Percentiles rank a stretch among this genome's conserved stretches.
These are phyloP conservation scores for Masnerella sp. DNA, from an alignment of 2,888 invertebrate species.

Conservation along the genomic window DNA sequence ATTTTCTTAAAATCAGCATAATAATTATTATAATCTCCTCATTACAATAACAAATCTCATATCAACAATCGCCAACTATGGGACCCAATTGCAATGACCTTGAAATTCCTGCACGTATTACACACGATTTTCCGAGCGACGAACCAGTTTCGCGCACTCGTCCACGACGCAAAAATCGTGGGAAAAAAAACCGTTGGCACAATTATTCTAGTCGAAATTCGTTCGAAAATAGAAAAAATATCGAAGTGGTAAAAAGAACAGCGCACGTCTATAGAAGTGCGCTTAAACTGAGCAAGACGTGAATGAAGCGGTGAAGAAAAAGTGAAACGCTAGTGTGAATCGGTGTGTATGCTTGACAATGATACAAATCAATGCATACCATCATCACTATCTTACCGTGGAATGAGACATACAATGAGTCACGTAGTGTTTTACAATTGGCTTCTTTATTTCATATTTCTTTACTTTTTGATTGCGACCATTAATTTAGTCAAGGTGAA, in stretches of 20 bases:
- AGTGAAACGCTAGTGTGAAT: constrained; percentile 61
- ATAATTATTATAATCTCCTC: too few relatives aligned
- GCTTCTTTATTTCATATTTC: constrained; percentile 19
- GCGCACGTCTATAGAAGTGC: constrained; percentile 43
- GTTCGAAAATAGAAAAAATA: too few relatives aligned
- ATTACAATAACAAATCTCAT: too few relatives aligned
- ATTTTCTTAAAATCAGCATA: too few relatives aligned
- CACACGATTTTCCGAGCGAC: constrained; percentile 30
- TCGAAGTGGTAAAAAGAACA: constrained; percentile 25
- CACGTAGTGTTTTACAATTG: constrained; percentile 46
- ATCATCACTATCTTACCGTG: constrained; percentile 51
- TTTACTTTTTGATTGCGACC: constrained; percentile 8
- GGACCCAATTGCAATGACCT: constrained; percentile 11
- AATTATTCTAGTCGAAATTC: background rate
- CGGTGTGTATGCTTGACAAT: constrained; percentile 58
- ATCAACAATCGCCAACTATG: too few relatives aligned
- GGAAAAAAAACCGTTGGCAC: constrained; percentile 4
- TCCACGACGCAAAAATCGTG: background rate
- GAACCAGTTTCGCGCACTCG: background rate
- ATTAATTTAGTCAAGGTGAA: constrained; percentile 20
- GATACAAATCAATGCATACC: constrained; percentile 60
- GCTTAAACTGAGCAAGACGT: constrained; percentile 56
- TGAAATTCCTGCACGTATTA: constrained; percentile 32
- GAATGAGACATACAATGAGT: constrained; percentile 49
- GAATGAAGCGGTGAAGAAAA: constrained; percentile 61